Base-by-base conservation (phyloP, 2,113 vertebrate genomes). In the Cephalopterus ornatus region DNA sequence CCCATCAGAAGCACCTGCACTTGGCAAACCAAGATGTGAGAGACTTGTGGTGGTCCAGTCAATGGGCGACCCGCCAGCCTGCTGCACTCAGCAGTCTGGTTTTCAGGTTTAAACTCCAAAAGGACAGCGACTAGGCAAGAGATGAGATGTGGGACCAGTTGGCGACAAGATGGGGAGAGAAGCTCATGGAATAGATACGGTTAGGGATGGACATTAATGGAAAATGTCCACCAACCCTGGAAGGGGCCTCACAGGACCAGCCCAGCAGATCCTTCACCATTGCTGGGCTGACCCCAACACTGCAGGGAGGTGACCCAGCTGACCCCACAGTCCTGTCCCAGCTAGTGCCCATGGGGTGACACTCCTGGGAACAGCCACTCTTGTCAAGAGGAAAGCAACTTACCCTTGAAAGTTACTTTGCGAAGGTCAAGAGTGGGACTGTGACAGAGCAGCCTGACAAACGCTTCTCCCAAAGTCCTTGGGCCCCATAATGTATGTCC, bases 361-460 rank as follows among this genome's bases (percentile, higher is more conserved):
- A 9, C 72, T 66, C 90, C 81, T 71, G 67, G 77, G 88, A 91
- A 88, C 47, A 58, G 81, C 88, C 44, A 78, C 71, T 61, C 79
- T 73, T 88, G 62, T 44, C 42, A 44, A 86, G 76, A 87, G 91
- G 80, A 75, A 52, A 79, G 94, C 83, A 65, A 88, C 53, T 92
- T 92, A 98, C 96, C 98, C 98, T 99, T 98, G 98, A 97, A 97
- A 93, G 91, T 92, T 87, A 84, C 97, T 94, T 79, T 96, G 95
- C 85, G 97, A 97, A 98, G 96, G 97, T 96, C 97, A 93, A 90
- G 95, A 79, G 92, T 79, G 84, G 85, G 91, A 68, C 81, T 87
- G 96, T 97, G 97, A 97, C 97, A 97, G 97, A 97, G 97, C 96
- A 96, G 95, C 91, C 97, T 98, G 98, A 98, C 98, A 98, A 97